phyloP scores from a whole-genome alignment of 2,113 vertebrate species.

The Rhodinocichla rosea region DNA sequence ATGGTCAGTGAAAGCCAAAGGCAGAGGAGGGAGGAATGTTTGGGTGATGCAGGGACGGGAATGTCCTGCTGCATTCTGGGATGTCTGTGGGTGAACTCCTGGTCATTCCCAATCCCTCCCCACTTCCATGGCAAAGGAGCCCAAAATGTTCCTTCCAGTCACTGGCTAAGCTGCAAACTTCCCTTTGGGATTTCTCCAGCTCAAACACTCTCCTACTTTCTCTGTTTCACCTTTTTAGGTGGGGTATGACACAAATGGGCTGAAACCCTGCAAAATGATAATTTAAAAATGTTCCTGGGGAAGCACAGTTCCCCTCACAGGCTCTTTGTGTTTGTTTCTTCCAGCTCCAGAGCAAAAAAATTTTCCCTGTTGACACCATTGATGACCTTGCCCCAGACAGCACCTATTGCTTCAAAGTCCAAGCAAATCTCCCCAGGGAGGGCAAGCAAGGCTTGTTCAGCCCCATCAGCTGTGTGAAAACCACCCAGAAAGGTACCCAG shows the following conservation, averaged over 20 bases:
- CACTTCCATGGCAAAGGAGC: background rate
- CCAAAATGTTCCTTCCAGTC: rapidly evolving
- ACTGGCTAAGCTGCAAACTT: background rate
- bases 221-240: background rate
- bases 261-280: background rate
- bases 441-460: background rate
- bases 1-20: background rate
- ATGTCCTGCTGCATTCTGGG: too few species aligned
- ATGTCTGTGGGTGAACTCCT: background rate
- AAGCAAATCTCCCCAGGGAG: background rate
- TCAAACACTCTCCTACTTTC: background rate
- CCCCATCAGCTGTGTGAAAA: constrained; percentile 49
- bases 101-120: rapidly evolving
- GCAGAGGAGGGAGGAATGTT: background rate
- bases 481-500: constrained; percentile 60
- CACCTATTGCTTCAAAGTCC: constrained; percentile 70
- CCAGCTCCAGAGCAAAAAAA: background rate
- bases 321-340: background rate
- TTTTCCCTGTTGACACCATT: background rate
- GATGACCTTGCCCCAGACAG: constrained; percentile 57
- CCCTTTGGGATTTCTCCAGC: background rate
- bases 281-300: background rate
- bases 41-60: background rate
- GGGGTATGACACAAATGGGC: background rate
- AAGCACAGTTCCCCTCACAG: background rate